phyloP scores from a whole-genome alignment of 2,797 vertebrate genomes.

The Falco naumanni region DNA sequence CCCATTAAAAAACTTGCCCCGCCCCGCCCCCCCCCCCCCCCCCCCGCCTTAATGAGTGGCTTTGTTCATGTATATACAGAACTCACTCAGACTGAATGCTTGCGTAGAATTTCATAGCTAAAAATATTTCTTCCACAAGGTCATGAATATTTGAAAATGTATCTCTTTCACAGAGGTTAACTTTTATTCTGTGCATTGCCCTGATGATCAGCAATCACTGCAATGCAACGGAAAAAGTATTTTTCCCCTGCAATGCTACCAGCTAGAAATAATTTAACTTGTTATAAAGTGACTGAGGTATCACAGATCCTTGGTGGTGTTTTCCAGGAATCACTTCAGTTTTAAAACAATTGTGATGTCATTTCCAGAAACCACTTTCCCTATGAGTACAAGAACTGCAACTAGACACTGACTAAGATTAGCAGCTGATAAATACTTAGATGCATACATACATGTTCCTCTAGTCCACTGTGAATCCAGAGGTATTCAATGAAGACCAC shows the following conservation, averaged over 20 bases:
- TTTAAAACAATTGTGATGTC: not conserved
- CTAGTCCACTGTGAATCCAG: not conserved
- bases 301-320: not conserved
- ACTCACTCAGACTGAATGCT: not conserved
- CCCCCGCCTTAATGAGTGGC: not conserved
- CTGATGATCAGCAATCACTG: constrained; percentile 10
- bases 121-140: not conserved
- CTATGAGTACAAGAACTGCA: not conserved
- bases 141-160: constrained; percentile 42
- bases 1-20: not conserved
- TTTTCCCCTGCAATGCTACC: not conserved
- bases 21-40: too few relatives aligned
- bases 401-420: not conserved
- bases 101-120: not conserved
- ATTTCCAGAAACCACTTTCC: not conserved
- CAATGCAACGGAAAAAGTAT: not conserved
- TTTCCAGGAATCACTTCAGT: not conserved
- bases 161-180: constrained; percentile 1
- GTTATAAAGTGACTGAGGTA: not conserved
- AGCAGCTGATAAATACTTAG: not conserved
- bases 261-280: constrained; percentile 15
- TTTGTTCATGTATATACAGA: not conserved
- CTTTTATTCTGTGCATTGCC: not conserved
- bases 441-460: too few relatives aligned
- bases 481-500: not conserved